Evolutionary conservation across 2,113 vertebrate genomes (phyloP), one percentile per base, ranked within the genome.

Genomic region (Channa maculata): DNA sequence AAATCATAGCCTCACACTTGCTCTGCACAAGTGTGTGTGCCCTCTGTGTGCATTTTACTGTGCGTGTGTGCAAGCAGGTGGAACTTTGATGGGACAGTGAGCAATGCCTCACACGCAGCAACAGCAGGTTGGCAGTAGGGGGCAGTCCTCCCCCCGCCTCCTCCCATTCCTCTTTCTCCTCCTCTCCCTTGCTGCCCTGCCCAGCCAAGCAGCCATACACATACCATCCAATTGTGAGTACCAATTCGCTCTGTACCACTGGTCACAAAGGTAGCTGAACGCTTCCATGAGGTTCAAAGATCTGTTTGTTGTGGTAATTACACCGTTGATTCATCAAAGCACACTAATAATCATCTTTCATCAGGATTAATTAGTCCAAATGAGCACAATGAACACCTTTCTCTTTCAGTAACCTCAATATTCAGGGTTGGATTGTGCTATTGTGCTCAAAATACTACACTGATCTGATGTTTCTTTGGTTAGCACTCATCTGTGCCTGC

Each of bases 211-310:
- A 88, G 92, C 86, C 81, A 93, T 95, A 80, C 86, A 92, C 82
- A 94, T 95, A 50, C 92, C 94, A 63, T 63, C 89, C 67, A 91
- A 91, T 87, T 95, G 94, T 95, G 88, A 95, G 94, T 95, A 92
- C 74, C 69, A 73, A 69, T 68, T 77, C 34, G 62, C 48, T 44
- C 58, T 3, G 24, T 33, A 71, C 48, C 33, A 60, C 75, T 65
- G 57, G 52, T 53, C 49, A 75, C 62, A 77, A 75, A 71, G 70
- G 55, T 15, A 8, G n/a, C 65, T 13, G 48, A 79, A 71, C 13
- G 64, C 62, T 71, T 71, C 71, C 60, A 50, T 54, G 41, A 60
- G 62, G 64, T 83, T 87, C 79, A 88, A 84, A 88, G 75, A 79
- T 79, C 45, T 71, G 59, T 88, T 85, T 90, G 84, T 83, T 83